These are phyloP conservation scores for Xestia c-nigrum DNA, from an alignment of 2,888 invertebrate species.

Conservation along the genomic window DNA sequence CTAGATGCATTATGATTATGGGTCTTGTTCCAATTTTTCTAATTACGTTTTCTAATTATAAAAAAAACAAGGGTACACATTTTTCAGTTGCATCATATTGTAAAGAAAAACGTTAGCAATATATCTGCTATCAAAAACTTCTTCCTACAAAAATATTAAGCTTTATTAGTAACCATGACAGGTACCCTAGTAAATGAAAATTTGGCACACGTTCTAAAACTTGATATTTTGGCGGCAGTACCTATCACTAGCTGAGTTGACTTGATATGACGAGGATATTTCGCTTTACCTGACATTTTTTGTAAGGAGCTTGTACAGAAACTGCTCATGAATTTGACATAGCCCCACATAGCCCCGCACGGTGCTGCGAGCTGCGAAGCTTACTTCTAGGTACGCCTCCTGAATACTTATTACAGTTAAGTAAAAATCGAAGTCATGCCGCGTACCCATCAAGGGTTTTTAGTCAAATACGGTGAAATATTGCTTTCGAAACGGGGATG, in stretches of 20 bases:
- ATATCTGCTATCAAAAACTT: background rate
- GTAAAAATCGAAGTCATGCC: constrained; percentile 66
- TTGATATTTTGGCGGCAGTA: constrained; percentile 53
- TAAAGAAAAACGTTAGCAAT: background rate
- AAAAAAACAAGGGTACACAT: background rate
- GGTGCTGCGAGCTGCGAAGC: constrained; percentile 67
- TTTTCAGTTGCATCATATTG: background rate
- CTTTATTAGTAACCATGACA: constrained; percentile 25
- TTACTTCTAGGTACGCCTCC: constrained; percentile 69
- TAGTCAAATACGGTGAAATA: constrained; percentile 68
- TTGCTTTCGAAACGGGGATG: constrained; percentile 56
- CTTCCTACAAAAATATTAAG: background rate
- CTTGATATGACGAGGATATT: constrained; percentile 66
- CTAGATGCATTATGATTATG: constrained; percentile 30
- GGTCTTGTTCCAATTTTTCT: background rate
- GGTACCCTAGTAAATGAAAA: constrained; percentile 53
- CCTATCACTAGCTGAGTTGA: constrained; percentile 52
- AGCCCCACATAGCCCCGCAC: constrained; percentile 67
- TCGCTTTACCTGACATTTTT: constrained; percentile 68
- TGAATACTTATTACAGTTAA: constrained; percentile 70
- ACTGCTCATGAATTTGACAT: constrained; percentile 77
- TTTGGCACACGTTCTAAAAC: constrained; percentile 60
- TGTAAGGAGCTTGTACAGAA: constrained; percentile 68
- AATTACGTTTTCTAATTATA: background rate
- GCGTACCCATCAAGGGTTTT: constrained; percentile 66